Base-by-base conservation (phyloP, 1,140 invertebrate species). In the Phortica variegata region DNA sequence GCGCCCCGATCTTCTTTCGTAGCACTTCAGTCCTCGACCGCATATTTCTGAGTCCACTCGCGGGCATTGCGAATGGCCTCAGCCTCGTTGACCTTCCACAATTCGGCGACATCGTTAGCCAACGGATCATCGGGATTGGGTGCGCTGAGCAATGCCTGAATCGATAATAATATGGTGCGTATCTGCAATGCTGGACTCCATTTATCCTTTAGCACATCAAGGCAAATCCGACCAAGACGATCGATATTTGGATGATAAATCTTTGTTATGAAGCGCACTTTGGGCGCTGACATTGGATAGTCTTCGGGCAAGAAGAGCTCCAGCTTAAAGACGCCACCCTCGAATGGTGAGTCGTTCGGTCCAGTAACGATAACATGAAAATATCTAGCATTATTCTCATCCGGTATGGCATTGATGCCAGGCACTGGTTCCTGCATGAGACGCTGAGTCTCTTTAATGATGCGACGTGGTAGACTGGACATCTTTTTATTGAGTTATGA, bases 41-140 rank as follows among this genome's bases (percentile, higher is more conserved):
- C 92, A 78, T 93, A 94, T 81, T 85, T 87, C 66, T 88, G 85
- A 66, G 93, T 95, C 93, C 93, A 95, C 78, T 95, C 90, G 81
- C 90, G 90, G 66, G 93, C 93, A 81, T 91, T 91, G 68, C 90
- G 85, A 77, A 98, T 97, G 55, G 96, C 96, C 80, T 96, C 90
- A 55, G 84, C 87, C 46, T 60, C 58, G 46, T 60, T 95, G 47
- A 88, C 84, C 82, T 97, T 97, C 94, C 94, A 97, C 58, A 94
- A 84, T 79, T 97, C 93, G 41, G 95, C 95, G 56, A 97, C 93
- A 80, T 95, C 92, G 80, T 95, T 96, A 34, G 91, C 92, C 65
- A 97, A 80, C 31, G 94, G 94, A 82, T 97, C 95, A 79, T 97
- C 95, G n/a, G 94, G 94, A 82, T 97, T 97, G 12, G 94, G 95